A percentile compares a stretch with the other conserved stretches of the same genome.
Conservation (phyloP, 2,888 invertebrate genomes). For the Piscicola geometra region DNA sequence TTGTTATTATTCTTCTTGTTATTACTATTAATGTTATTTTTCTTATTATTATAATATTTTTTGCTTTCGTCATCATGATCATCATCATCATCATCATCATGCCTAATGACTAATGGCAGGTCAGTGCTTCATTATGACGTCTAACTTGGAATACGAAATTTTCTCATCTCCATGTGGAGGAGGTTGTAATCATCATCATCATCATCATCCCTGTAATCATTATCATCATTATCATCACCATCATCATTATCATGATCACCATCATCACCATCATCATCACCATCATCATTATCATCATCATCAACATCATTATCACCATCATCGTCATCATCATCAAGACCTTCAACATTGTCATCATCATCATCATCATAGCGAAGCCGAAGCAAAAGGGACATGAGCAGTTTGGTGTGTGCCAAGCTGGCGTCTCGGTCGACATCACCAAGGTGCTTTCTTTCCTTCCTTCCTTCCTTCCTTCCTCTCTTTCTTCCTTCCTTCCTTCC, state of each 20-base stretch:
- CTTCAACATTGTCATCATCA: too few relatives aligned
- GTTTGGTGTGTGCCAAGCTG: conserved; percentile 18
- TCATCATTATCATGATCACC: not conserved
- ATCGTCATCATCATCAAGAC: too few relatives aligned
- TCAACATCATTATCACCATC: not conserved
- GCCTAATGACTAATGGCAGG: too few relatives aligned
- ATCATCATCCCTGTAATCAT: not conserved
- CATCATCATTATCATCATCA: not conserved
- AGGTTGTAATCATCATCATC: not conserved
- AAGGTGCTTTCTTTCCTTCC: not conserved
- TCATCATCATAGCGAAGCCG: not conserved
- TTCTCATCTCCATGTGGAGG: not conserved
- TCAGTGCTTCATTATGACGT: not conserved
- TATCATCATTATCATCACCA: not conserved
- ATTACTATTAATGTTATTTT: conserved; percentile 12
- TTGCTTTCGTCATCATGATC: too few relatives aligned
- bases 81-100: too few relatives aligned
- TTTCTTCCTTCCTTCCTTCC: conserved; percentile 15
- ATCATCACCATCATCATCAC: not conserved
- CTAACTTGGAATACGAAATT: not conserved
- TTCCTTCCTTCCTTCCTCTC: not conserved
- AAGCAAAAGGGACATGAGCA: not conserved
- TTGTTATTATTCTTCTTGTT: too few relatives aligned
- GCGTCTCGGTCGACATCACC: not conserved
- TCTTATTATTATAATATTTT: too few relatives aligned